A percentile compares a stretch with the other conserved stretches of the same genome.
phyloP scores from a whole-genome alignment of 2,888 invertebrate genomes.

The Ochropacha duplaris region DNA sequence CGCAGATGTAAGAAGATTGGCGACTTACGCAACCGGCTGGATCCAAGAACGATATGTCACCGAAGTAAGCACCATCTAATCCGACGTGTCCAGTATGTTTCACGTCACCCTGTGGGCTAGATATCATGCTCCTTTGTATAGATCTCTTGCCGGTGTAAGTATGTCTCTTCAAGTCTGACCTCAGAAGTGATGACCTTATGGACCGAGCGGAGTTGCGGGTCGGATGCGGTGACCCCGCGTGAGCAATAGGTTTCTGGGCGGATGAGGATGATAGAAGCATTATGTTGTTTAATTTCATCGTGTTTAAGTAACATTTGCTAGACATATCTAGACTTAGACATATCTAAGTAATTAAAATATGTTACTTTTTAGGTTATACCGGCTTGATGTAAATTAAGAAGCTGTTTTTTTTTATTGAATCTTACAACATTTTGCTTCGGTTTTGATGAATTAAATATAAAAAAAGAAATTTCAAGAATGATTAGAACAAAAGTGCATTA shows the following conservation, averaged over 20 bases:
- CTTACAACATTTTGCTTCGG: not conserved
- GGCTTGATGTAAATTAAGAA: not conserved
- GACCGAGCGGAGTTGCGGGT: slow-evolving; percentile 58
- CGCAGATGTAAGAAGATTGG: not conserved
- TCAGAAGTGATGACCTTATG: slow-evolving; percentile 63
- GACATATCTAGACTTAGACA: not conserved
- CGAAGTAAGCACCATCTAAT: slow-evolving; percentile 98
- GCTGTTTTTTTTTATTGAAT: not conserved
- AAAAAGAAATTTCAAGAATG: not conserved
- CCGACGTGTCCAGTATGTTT: slow-evolving; percentile 98
- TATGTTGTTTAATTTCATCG: slow-evolving; percentile 24
- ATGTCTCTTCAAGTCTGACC: slow-evolving; percentile 79
- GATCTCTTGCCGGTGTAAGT: slow-evolving; percentile 84
- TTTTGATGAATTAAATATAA: not conserved
- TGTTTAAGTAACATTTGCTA: not conserved
- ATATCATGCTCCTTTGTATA: slow-evolving; percentile 96
- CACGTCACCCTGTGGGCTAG: slow-evolving; percentile 97
- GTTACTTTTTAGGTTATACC: no score
- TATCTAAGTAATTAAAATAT: no score
- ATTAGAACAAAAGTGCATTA: not conserved
- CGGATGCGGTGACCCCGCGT: slow-evolving; percentile 55
- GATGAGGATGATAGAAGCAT: slow-evolving; percentile 30
- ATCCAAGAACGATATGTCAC: slow-evolving; percentile 89
- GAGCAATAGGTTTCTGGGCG: slow-evolving; percentile 36
- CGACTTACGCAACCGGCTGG: slow-evolving; percentile 65